Percentiles rank a stretch among this genome's conserved stretches.
Evolutionary conservation across 2,888 invertebrate genomes (phyloP).

Genomic region (Lutraria lutraria): DNA sequence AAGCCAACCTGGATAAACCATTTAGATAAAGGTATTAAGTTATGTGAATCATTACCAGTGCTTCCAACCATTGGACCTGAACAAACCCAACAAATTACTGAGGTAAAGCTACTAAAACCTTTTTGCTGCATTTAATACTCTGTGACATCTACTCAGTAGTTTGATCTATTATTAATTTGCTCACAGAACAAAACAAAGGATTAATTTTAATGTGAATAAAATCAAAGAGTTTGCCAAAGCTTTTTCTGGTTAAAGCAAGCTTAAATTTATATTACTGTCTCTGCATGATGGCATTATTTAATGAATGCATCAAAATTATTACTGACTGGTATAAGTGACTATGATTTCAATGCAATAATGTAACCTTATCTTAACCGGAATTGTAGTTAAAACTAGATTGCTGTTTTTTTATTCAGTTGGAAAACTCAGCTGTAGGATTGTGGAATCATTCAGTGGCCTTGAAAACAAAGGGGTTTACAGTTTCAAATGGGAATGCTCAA

Average conservation of each 20-base stretch:
- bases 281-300: neutral
- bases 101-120: conserved; percentile 16
- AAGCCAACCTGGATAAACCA: conserved; percentile 37
- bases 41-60: conserved; percentile 50
- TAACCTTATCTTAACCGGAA: no score
- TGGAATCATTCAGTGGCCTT: conserved; percentile 82
- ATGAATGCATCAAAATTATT: neutral
- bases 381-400: neutral
- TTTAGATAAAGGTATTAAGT: conserved; percentile 54
- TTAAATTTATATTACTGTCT: neutral
- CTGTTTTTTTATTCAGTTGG: conserved; percentile 73
- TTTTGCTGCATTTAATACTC: neutral
- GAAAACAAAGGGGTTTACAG: conserved; percentile 78
- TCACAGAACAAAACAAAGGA: neutral
- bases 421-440: conserved; percentile 74
- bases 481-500: conserved; percentile 76
- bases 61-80: conserved; percentile 29
- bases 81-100: conserved; percentile 24
- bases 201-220: neutral
- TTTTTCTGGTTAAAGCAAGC: neutral
- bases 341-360: no score
- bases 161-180: neutral
- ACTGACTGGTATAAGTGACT: neutral
- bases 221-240: neutral
- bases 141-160: neutral